These are phyloP conservation scores for Paramisgurnus dabryanus DNA, from an alignment of 2,113 vertebrate genomes.

Conservation along the genomic window DNA sequence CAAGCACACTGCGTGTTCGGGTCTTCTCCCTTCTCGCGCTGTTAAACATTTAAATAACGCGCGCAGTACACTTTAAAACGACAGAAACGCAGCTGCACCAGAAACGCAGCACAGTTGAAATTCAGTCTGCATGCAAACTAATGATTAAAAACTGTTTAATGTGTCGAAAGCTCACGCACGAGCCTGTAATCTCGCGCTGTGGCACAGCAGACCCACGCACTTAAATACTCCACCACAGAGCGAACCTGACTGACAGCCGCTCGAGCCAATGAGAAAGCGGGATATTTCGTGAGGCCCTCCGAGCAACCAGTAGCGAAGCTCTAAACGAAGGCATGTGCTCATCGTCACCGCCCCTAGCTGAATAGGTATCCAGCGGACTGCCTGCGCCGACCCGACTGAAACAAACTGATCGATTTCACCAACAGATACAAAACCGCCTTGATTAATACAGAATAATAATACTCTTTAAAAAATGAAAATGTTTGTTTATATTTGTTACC, in stretches of 20 bases:
- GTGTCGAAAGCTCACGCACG: background rate
- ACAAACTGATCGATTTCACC: background rate
- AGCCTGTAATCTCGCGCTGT: constrained; percentile 27
- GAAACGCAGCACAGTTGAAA: background rate
- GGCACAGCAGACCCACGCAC: constrained; percentile 40
- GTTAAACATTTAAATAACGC: background rate
- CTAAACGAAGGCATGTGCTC: constrained; percentile 31
- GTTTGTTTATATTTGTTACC: background rate
- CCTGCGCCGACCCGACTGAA: constrained; percentile 26
- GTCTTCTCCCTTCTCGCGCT: constrained; percentile 20
- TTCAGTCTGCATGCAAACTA: background rate
- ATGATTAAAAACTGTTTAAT: background rate
- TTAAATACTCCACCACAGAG: constrained; percentile 50
- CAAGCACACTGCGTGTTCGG: constrained; percentile 37
- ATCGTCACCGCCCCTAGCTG: constrained; percentile 13
- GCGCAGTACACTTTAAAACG: background rate
- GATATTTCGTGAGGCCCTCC: background rate
- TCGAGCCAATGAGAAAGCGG: constrained; percentile 36
- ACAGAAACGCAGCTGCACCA: background rate
- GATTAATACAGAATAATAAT: background rate
- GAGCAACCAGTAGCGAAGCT: constrained; percentile 38
- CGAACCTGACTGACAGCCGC: constrained; percentile 39
- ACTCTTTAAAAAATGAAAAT: background rate
- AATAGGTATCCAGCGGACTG: constrained; percentile 49
- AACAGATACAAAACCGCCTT: background rate